Base-by-base conservation (phyloP, 2,113 vertebrate species). In the Callopanchax toddi region DNA sequence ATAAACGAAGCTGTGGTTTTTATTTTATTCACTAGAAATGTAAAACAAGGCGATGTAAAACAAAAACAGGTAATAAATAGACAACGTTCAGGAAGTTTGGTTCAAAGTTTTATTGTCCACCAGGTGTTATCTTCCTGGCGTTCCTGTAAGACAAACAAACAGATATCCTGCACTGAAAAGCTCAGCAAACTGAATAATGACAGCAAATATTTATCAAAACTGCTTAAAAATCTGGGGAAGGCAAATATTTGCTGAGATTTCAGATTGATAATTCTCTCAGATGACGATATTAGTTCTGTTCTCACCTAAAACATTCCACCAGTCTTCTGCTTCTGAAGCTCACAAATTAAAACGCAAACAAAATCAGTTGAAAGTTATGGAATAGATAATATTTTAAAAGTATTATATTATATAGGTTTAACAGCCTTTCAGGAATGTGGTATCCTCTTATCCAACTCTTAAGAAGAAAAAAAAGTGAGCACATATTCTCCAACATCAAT, bases 61-160 rank as follows among this genome's bases (percentile, higher is more conserved):
- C 4, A 32, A 32, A 32, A 32, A 9, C 6, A 32, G 29, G 10
- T 8, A 32, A 32, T 1, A 1, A 43, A n/a, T 17, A 6, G 6
- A 43, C 16, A 42, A 69, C 23, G 63, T 37, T n/a, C 2, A 4
- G 7, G 46, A 21, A 18, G 22, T 16, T 45, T 12, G 12, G 43
- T 6, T 3, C 26, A 53, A 62, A 4, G 6, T 45, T 22, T 66
- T 64, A 73, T 74, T 71, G 22, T 79, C 22, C 59, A 57, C 7
- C 34, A 48, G 51, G 25, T 46, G 54, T 25, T 49, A 45, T 61
- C 71, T 52, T 65, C 63, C 7, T 26, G 17, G 45, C 9, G 16
- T 26, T 68, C 58, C 82, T 83, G 77, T 40, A 83, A 76, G 26
- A 81, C 43, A 74, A 29, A 53, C 15, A 52, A 32, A 54, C 3